Conservation (phyloP, 2,888 invertebrate species). For the Atrina japonica region DNA sequence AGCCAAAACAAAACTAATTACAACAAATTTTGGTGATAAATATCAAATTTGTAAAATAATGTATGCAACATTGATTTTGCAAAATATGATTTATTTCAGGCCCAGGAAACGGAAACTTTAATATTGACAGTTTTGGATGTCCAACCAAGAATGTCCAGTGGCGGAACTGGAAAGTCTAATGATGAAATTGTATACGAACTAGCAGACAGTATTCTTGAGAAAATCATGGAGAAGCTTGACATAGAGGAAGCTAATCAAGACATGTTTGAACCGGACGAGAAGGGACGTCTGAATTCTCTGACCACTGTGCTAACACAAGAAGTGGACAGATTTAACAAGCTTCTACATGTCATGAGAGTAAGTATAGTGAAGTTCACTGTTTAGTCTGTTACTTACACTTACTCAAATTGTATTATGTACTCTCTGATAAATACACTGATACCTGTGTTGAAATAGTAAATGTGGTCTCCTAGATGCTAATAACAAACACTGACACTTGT, state of each 20-base stretch:
- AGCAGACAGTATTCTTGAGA: slow-evolving; percentile 86
- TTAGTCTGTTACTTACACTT: too few relatives aligned
- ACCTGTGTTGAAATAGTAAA: too few relatives aligned
- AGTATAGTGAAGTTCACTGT: too few relatives aligned
- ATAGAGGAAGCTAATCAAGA: slow-evolving; percentile 85
- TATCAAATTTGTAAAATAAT: neutral
- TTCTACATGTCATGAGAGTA: slow-evolving; percentile 80
- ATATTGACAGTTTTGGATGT: slow-evolving; percentile 89
- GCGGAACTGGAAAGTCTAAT: slow-evolving; percentile 85
- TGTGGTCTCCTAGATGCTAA: too few relatives aligned
- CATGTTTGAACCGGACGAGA: slow-evolving; percentile 85
- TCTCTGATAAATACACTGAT: too few relatives aligned
- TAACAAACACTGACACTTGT: too few relatives aligned
- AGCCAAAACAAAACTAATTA: too few relatives aligned
- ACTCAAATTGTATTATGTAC: too few relatives aligned
- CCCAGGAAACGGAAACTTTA: slow-evolving; percentile 89
- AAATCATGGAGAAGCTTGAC: slow-evolving; percentile 85
- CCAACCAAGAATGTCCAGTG: slow-evolving; percentile 86
- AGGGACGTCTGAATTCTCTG: slow-evolving; percentile 87
- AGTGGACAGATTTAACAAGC: slow-evolving; percentile 81
- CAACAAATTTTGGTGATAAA: neutral
- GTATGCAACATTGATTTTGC: too few relatives aligned
- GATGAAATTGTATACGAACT: slow-evolving; percentile 90
- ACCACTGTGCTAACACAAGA: slow-evolving; percentile 82
- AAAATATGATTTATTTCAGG: too few relatives aligned